Evolutionary conservation across 2,113 vertebrate species (phyloP).

Genomic region (Mixornis gularis): DNA sequence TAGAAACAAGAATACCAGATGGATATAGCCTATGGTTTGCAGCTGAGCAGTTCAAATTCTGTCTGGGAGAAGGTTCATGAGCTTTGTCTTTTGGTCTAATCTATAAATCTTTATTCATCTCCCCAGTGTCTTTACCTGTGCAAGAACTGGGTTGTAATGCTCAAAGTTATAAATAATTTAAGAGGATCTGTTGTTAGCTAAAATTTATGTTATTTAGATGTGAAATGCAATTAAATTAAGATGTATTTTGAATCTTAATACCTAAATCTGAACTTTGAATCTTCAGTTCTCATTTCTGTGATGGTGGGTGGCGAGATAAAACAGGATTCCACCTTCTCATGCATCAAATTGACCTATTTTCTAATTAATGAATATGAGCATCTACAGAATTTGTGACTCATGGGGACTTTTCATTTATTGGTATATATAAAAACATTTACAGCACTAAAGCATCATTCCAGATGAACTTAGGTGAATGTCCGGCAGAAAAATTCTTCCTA

Average conservation of each 20-base stretch:
- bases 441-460: conserved; percentile 49
- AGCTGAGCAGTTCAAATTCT: background rate
- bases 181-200: background rate
- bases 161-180: conserved; percentile 3
- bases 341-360: conserved; percentile 42
- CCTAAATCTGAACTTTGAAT: background rate
- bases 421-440: conserved; percentile 52
- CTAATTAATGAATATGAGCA: conserved; percentile 58
- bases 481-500: conserved; percentile 49
- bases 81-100: background rate
- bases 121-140: background rate
- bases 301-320: background rate
- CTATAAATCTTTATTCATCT: background rate
- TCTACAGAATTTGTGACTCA: conserved; percentile 51
- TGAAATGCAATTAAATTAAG: conserved; percentile 28
- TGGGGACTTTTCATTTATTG: conserved; percentile 53
- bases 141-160: background rate
- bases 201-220: conserved; percentile 18
- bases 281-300: conserved; percentile 17
- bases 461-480: conserved; percentile 44
- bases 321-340: conserved; percentile 11
- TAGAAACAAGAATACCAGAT: background rate
- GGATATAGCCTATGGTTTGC: background rate
- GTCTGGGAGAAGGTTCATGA: background rate
- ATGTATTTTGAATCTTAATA: background rate